phyloP scores from a whole-genome alignment of 2,888 invertebrate genomes.

The Eumerus sabulonum region DNA sequence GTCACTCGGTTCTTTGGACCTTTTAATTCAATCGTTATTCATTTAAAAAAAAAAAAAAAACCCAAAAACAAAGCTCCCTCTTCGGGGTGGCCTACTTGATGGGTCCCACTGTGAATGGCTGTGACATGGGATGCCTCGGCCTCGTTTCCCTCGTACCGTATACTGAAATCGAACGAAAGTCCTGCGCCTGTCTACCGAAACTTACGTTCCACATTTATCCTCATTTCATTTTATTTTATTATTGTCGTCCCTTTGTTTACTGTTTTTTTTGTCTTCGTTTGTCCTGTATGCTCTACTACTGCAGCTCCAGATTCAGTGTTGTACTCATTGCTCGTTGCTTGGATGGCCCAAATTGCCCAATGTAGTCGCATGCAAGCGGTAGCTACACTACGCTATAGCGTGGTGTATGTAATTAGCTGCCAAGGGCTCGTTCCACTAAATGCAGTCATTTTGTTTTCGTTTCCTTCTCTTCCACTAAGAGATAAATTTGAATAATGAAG shows the following conservation, averaged over 20 bases:
- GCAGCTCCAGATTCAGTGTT: not conserved
- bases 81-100: not conserved
- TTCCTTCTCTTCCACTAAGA: conserved; percentile 5
- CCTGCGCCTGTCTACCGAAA: conserved; percentile 4
- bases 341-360: conserved; percentile 32
- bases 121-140: not conserved
- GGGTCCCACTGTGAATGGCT: not conserved
- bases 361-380: not conserved
- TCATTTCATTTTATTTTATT: conserved; percentile 25
- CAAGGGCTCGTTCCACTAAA: conserved; percentile 29
- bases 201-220: conserved; percentile 50
- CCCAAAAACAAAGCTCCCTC: no score
- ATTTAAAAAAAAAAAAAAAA: no score
- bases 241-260: conserved; percentile 10
- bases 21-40: not conserved
- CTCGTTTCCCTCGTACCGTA: no score
- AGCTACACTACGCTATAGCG: not conserved
- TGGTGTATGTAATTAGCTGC: conserved; percentile 26
- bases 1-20: not conserved
- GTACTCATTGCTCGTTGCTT: not conserved
- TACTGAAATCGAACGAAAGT: not conserved
- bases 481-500: conserved; percentile 53
- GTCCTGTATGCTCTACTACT: not conserved
- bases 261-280: no score
- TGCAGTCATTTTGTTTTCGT: conserved; percentile 20